Evolutionary conservation across 2,888 invertebrate genomes (phyloP).

Genomic region (Mystacides longicornis): DNA sequence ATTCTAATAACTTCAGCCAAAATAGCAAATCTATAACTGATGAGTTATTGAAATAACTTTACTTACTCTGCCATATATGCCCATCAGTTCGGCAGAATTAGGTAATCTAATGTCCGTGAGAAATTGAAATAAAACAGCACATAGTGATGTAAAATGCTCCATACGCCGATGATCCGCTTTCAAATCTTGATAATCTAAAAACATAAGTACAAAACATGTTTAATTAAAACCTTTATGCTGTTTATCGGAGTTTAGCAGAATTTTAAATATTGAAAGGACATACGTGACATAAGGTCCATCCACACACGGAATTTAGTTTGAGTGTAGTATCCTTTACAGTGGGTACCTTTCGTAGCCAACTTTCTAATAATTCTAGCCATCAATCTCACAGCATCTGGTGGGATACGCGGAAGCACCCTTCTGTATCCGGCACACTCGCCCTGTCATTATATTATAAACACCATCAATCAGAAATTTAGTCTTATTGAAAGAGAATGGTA

Average conservation of each 20-base stretch:
- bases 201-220: neutral
- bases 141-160: slow-evolving; percentile 72
- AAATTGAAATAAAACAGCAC: slow-evolving; percentile 64
- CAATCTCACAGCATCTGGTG: slow-evolving; percentile 78
- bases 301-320: slow-evolving; percentile 66
- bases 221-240: neutral
- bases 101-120: slow-evolving; percentile 64
- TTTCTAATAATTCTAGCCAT: slow-evolving; percentile 68
- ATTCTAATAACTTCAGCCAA: too few species aligned
- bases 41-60: too few species aligned
- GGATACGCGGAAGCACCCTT: slow-evolving; percentile 58
- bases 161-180: slow-evolving; percentile 65
- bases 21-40: too few species aligned
- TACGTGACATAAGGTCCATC: slow-evolving; percentile 87
- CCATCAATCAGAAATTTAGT: neutral
- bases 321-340: slow-evolving; percentile 59
- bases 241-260: too few species aligned
- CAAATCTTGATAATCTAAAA: slow-evolving; percentile 76
- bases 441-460: too few species aligned
- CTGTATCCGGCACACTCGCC: slow-evolving; percentile 73
- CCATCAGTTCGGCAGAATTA: slow-evolving; percentile 68
- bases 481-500: neutral
- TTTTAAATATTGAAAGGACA: slow-evolving; percentile 40
- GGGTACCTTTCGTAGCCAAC: slow-evolving; percentile 58
- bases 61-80: slow-evolving; percentile 79